phyloP scores from a whole-genome alignment of 2,888 invertebrate genomes.

The Deroplatys truncata region DNA sequence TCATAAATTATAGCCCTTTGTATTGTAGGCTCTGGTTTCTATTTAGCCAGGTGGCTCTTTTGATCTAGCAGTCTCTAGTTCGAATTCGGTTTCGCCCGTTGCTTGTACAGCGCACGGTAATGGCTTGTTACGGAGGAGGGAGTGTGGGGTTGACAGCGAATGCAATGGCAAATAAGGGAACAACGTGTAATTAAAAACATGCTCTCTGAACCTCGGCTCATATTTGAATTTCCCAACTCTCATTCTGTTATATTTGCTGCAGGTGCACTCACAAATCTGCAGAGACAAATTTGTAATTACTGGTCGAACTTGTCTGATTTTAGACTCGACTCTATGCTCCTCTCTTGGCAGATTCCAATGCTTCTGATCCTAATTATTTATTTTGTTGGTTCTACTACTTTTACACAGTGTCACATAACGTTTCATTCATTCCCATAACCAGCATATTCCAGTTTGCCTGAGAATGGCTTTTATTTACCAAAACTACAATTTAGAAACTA shows the following conservation, averaged over 20 bases:
- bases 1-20: background rate
- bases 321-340: background rate
- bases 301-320: background rate
- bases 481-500: too few species aligned
- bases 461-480: too few species aligned
- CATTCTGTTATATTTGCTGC: background rate
- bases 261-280: background rate
- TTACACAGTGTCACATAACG: too few species aligned
- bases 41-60: background rate
- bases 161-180: conserved; percentile 16
- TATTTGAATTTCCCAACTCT: background rate
- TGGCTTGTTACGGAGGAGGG: background rate
- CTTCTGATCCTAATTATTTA: too few species aligned
- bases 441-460: too few species aligned
- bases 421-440: too few species aligned
- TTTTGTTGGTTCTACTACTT: too few species aligned
- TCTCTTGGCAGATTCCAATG: too few species aligned
- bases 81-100: conserved; percentile 3
- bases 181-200: conserved; percentile 9
- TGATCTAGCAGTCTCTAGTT: conserved; percentile 1
- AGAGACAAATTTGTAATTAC: background rate
- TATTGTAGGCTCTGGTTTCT: background rate
- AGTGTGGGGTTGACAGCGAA: background rate
- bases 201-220: background rate
- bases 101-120: background rate